Evolutionary conservation across 2,113 vertebrate genomes (phyloP), one percentile per base, ranked within the genome.

Genomic region (Psettodes erumei): DNA sequence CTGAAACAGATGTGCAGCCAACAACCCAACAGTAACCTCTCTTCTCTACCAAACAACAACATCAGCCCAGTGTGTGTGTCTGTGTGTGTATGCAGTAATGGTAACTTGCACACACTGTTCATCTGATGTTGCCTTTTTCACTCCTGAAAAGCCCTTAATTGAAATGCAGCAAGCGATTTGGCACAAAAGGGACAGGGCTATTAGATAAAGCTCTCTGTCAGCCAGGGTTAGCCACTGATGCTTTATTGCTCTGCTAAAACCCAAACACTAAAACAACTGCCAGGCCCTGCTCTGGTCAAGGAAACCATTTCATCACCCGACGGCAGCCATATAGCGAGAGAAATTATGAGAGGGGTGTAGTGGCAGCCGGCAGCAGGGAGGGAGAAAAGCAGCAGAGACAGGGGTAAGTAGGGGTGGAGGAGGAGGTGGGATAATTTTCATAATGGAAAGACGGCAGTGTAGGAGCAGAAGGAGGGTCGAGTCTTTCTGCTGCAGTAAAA

Each of bases 271-370:
- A 85, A 89, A 88, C 78, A 88, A 84, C 65, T 67, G 82, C 75
- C 83, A 58, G 79, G 59, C 72, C 58, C 68, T 53, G 74, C 86
- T 80, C 69, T 76, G 84, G 86, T 86, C 89, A 89, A 82, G 78
- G 82, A 87, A 88, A 78, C 67, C 80, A 76, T 85, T 91, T 87
- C 84, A 88, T 89, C 78, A 80, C 72, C 53, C 78, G 80, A 85
- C 75, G 37, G 86, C 72, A 56, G 45, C 84, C 84, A 61, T 86
- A 88, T 77, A 84, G 82, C 75, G 71, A 37, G 21, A 82, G 48
- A 42, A 88, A 71, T 81, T 87, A 89, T 81, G 71, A 72, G 65
- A 37, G 38, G 62, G 32, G 45, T 48, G 71, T 69, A 23, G 2
- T 19, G 47, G 50, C 56, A 68, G 55, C 70, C 43, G 18, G 63